Evolutionary conservation across 2,888 invertebrate species (phyloP), one percentile per base, ranked within the genome.

Genomic region (Ypsolopha sequella): DNA sequence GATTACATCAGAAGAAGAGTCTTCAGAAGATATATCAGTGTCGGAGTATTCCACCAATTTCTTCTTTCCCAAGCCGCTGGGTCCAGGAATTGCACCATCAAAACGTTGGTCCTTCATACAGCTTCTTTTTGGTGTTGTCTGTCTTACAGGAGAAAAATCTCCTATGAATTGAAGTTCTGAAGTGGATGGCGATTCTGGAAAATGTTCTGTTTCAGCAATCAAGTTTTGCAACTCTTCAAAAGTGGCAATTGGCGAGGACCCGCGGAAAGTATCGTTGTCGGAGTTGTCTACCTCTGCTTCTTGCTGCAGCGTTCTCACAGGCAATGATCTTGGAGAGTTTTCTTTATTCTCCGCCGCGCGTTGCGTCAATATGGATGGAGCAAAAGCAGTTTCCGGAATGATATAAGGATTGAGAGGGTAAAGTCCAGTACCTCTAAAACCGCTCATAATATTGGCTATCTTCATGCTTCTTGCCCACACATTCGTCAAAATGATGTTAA

Each of bases 381-480:
- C 49, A 34, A 24, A 49, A 13, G 49, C 49, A 33, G 6, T 41
- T 36, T 52, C 52, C 6, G 52, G 52, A 24, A 52, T 52, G 33
- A 41, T 44, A 24, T 36, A 36, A 11, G 43, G 43, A 39, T 53
- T 39, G 7, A 48, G 35, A 13, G 51, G 53, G 34, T 48, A 53
- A 9, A 53, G 13, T 3, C 51, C 51, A 8, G 53, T 53, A 13
- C 51, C 53, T 35, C 41, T 39, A 43, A 53, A 53, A 2, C 51
- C 53, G 36, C 38, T 47, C 10, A 34, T 48, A 2, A 51, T 51
- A 36, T 51, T 53, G 24, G 38, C 35, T 24, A 6, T 1, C 1
- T 51, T 48, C 48, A 41, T 41, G 46, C 51, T 47, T 43, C 55
- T 55, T 35, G 54, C 47, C 55, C 57, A 57, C 8, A 54, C 51